These are phyloP conservation scores for Athalia circularis DNA, from an alignment of 2,888 invertebrate genomes.

Conservation along the genomic window DNA sequence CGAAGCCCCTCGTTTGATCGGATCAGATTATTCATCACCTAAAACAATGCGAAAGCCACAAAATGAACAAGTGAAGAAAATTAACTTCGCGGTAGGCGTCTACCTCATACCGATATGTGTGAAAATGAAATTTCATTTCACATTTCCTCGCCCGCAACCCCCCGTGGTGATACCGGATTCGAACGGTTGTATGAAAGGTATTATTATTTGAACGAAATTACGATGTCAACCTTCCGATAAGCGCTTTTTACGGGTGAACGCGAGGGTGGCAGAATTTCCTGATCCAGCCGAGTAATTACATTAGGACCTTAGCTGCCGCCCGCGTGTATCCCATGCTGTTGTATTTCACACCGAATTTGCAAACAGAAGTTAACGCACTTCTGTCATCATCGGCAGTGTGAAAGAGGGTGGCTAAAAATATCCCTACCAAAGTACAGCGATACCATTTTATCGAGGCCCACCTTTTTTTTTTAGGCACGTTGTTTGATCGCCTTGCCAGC, in stretches of 20 bases:
- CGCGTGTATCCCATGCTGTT: not conserved
- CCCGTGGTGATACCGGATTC: too few species aligned
- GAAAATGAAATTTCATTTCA: too few species aligned
- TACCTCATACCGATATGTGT: too few species aligned
- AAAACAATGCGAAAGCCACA: too few species aligned
- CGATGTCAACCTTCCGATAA: slow-evolving; percentile 16
- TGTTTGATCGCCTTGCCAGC: not conserved
- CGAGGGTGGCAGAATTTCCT: slow-evolving; percentile 14
- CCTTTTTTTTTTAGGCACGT: not conserved
- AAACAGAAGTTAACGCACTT: slow-evolving; percentile 2
- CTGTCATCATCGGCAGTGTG: slow-evolving; percentile 4
- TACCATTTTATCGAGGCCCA: not conserved
- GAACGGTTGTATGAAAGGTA: not conserved
- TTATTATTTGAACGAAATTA: slow-evolving; percentile 19
- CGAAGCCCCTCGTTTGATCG: too few species aligned
- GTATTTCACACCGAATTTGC: slow-evolving; percentile 34
- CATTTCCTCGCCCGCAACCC: too few species aligned
- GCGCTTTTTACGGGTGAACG: not conserved
- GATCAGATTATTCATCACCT: too few species aligned
- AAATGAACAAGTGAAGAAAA: not conserved
- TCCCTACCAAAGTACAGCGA: slow-evolving; percentile 9
- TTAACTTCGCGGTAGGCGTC: not conserved
- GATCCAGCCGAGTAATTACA: slow-evolving; percentile 26
- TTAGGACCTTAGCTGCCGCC: not conserved
- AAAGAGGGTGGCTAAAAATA: not conserved